Conservation (phyloP, 2,888 invertebrate species). For the Linnaemya vulpina region DNA sequence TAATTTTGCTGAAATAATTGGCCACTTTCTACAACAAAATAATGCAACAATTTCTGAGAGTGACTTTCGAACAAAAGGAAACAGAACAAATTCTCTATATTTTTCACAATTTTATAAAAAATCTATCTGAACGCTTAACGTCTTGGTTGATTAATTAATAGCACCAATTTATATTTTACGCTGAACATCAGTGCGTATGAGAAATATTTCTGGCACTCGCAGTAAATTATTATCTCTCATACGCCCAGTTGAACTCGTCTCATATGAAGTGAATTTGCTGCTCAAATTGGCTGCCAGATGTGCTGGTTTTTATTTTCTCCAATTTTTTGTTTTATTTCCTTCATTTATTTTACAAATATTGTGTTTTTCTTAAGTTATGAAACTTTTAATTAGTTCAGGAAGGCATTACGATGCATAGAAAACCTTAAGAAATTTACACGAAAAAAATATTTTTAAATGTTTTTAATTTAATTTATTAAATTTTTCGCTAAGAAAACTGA, state of each 20-base stretch:
- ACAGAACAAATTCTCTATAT: too few species aligned
- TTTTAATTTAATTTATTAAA: too few species aligned
- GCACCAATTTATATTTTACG: too few species aligned
- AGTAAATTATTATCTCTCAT: background rate
- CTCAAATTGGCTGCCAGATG: background rate
- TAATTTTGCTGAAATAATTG: too few species aligned
- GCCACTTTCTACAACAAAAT: too few species aligned
- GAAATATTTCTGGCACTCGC: background rate
- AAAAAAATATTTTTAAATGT: too few species aligned
- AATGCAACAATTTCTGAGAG: too few species aligned
- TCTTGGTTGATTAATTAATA: too few species aligned
- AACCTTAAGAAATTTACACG: background rate
- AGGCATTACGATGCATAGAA: background rate
- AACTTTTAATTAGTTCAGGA: slow-evolving; percentile 40
- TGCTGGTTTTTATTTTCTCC: background rate
- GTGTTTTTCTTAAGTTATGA: background rate
- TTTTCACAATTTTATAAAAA: too few species aligned
- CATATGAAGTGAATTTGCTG: background rate
- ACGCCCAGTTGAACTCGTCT: background rate
- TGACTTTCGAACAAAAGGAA: too few species aligned
- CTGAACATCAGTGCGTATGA: background rate
- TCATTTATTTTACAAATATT: background rate
- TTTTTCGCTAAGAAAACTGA: too few species aligned
- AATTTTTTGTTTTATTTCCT: background rate
- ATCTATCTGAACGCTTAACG: too few species aligned